phyloP scores from a whole-genome alignment of 2,888 invertebrate species.

The Pollenia amentaria region DNA sequence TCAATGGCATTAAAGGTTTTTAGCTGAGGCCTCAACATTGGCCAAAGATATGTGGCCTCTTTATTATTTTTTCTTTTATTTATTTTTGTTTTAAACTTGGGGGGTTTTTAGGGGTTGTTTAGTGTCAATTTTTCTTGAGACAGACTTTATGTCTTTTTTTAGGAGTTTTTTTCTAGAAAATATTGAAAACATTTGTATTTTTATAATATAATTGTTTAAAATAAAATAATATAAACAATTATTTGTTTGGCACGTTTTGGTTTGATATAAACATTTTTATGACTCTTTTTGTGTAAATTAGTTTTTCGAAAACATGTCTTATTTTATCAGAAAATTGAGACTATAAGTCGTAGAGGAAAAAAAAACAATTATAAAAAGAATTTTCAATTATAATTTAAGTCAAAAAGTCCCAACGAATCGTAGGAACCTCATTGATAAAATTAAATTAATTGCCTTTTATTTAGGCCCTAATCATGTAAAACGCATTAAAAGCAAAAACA shows the following conservation, averaged over 20 bases:
- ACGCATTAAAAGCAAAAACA: too few species aligned
- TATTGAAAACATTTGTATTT: slow-evolving; percentile 7
- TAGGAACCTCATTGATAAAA: too few species aligned
- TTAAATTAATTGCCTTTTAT: too few species aligned
- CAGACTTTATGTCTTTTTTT: slow-evolving; percentile 25
- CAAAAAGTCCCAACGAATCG: too few species aligned
- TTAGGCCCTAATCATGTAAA: too few species aligned
- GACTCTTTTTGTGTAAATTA: slow-evolving; percentile 2
- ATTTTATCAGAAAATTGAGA: slow-evolving; percentile 37
- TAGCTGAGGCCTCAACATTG: slow-evolving; percentile 76
- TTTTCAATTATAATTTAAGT: too few species aligned
- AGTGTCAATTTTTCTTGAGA: neutral
- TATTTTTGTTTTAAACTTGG: slow-evolving; percentile 53
- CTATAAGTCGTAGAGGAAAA: too few species aligned
- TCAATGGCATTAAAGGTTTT: slow-evolving; percentile 63
- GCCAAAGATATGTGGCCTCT: slow-evolving; percentile 78
- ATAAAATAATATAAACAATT: neutral
- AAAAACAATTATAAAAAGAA: too few species aligned
- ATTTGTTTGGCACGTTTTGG: neutral
- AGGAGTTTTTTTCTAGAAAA: neutral
- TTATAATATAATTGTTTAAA: neutral
- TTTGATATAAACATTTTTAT: slow-evolving; percentile 1
- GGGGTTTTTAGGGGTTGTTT: slow-evolving; percentile 23
- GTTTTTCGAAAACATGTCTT: slow-evolving; percentile 3
- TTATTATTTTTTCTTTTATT: slow-evolving; percentile 30